Evolutionary conservation across 2,113 vertebrate genomes (phyloP).

Genomic region (Etia nguti): DNA sequence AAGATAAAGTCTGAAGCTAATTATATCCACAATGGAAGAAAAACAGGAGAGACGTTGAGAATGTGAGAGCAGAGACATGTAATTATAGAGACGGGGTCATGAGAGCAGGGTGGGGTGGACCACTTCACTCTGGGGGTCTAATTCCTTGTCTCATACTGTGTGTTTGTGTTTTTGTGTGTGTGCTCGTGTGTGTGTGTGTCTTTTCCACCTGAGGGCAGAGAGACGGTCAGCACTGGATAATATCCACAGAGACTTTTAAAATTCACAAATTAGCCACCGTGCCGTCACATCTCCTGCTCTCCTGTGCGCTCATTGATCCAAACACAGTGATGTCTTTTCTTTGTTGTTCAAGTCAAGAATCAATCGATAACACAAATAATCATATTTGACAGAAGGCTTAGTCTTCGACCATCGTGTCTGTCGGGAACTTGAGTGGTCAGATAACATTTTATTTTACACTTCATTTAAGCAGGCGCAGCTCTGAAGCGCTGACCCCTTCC

Average conservation of each 20-base stretch:
- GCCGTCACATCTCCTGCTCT: background rate
- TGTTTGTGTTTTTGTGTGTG: background rate
- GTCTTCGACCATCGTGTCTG: background rate
- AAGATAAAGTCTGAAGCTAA: constrained; percentile 41
- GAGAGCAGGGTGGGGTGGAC: constrained; percentile 30
- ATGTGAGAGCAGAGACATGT: constrained; percentile 44
- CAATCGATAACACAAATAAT: background rate
- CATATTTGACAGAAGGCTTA: background rate
- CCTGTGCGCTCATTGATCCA: background rate
- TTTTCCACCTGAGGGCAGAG: constrained; percentile 22
- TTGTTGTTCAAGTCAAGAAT: background rate
- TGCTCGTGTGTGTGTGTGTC: background rate
- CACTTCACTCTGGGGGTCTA: constrained; percentile 32
- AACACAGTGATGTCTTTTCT: background rate
- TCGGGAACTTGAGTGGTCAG: background rate
- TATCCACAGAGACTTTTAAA: constrained; percentile 11
- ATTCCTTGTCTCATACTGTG: constrained; percentile 2
- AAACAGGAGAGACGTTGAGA: constrained; percentile 35
- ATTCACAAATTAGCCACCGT: constrained; percentile 21
- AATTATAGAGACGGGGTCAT: constrained; percentile 45
- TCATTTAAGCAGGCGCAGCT: background rate
- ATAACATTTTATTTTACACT: background rate
- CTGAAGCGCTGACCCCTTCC: background rate
- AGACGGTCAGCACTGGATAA: background rate
- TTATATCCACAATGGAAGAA: constrained; percentile 59